Evolutionary conservation across 23 tunicate species (phyloP).

Genomic region (Phallusia fumigata): DNA sequence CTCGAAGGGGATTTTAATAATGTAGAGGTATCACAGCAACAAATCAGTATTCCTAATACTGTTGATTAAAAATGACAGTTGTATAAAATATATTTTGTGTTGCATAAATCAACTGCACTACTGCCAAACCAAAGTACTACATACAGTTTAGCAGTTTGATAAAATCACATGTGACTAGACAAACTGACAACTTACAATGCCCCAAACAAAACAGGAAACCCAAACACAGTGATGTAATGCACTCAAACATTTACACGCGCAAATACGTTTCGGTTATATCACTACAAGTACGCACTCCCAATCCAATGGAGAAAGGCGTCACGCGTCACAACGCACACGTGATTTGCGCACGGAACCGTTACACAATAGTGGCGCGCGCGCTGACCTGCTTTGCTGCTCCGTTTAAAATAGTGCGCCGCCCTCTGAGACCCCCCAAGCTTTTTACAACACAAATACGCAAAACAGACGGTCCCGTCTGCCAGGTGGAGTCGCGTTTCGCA

Average conservation of each 20-base stretch:
- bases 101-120: too few relatives aligned
- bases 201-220: too few relatives aligned
- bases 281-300: not conserved
- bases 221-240: too few relatives aligned
- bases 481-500: not conserved
- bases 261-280: not conserved
- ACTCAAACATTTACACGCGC: too few relatives aligned
- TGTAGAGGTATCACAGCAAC: not conserved
- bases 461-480: not conserved
- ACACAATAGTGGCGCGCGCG: slow-evolving; percentile 16
- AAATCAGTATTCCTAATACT: not conserved
- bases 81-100: not conserved
- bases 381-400: not conserved
- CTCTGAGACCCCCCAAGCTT: not conserved
- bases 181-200: too few relatives aligned
- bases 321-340: slow-evolving; percentile 1
- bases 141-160: too few relatives aligned
- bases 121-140: too few relatives aligned
- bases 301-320: not conserved
- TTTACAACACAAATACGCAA: not conserved
- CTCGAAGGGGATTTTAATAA: not conserved
- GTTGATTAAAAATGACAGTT: too few relatives aligned
- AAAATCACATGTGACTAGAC: too few relatives aligned
- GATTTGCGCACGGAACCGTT: not conserved
- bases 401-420: not conserved